These are phyloP conservation scores for Druceiella hillmani DNA, from an alignment of 2,888 invertebrate species.

Conservation along the genomic window DNA sequence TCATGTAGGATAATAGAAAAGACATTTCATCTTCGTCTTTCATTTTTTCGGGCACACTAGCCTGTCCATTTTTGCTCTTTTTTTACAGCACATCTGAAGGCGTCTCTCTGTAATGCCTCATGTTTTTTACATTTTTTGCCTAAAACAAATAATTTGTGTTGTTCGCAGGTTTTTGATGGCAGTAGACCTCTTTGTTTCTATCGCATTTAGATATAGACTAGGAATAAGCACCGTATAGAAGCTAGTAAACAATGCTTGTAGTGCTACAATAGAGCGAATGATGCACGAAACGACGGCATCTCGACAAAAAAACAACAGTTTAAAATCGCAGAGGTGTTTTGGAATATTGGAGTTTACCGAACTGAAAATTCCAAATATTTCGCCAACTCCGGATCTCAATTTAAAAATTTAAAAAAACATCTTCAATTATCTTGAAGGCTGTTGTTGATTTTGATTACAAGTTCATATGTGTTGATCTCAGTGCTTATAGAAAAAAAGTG, in stretches of 20 bases:
- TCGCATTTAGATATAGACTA: slow-evolving; percentile 19
- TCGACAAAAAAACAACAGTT: background rate
- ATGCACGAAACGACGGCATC: slow-evolving; percentile 10
- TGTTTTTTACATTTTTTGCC: no score
- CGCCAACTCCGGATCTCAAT: slow-evolving; percentile 12
- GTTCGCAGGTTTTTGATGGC: no score
- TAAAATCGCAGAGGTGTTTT: slow-evolving; percentile 16
- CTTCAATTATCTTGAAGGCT: slow-evolving; percentile 10
- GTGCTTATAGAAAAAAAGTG: no score
- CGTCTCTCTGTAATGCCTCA: no score
- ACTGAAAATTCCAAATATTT: slow-evolving; percentile 11
- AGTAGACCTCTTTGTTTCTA: no score
- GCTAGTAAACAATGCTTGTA: slow-evolving; percentile 20
- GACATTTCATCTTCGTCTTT: no score
- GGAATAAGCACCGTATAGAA: slow-evolving; percentile 21
- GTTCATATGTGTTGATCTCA: slow-evolving; percentile 19
- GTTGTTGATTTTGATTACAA: slow-evolving; percentile 19
- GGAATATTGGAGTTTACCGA: slow-evolving; percentile 20
- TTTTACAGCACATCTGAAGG: no score
- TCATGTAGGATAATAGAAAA: no score
- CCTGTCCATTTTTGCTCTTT: no score
- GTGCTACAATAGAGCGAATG: slow-evolving; percentile 16
- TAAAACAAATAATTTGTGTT: no score
- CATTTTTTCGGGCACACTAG: no score
- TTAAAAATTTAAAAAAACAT: slow-evolving; percentile 12